These are phyloP conservation scores for Ganaspis brasiliensis DNA, from an alignment of 2,888 invertebrate genomes.

Conservation along the genomic window DNA sequence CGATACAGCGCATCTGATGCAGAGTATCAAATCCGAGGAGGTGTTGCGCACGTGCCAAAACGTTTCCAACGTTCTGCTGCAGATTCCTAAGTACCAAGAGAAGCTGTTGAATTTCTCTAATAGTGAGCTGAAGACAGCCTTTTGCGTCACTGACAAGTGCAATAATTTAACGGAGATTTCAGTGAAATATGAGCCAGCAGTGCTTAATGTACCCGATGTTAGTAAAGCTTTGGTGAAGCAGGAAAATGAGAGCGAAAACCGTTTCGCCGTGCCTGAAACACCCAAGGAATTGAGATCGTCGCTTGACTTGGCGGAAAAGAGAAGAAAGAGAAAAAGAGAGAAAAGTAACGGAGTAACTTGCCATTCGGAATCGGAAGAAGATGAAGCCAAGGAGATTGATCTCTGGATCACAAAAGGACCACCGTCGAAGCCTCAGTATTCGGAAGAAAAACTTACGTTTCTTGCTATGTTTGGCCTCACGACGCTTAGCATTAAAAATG, in stretches of 20 bases:
- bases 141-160: constrained; percentile 76
- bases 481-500: constrained; percentile 84
- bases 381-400: constrained; percentile 81
- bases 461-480: constrained; percentile 85
- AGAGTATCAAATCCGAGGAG: constrained; percentile 76
- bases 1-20: constrained; percentile 71
- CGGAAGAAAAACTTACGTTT: constrained; percentile 83
- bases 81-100: constrained; percentile 78
- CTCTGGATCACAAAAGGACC: constrained; percentile 83
- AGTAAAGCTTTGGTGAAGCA: constrained; percentile 72
- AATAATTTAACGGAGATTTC: constrained; percentile 75
- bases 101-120: constrained; percentile 75
- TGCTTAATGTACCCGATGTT: constrained; percentile 78
- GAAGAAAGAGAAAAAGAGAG: constrained; percentile 81
- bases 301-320: constrained; percentile 83
- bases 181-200: constrained; percentile 74
- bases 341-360: constrained; percentile 72
- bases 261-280: constrained; percentile 68
- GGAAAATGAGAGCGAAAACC: constrained; percentile 64
- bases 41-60: constrained; percentile 77
- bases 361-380: constrained; percentile 82
- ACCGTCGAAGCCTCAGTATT: constrained; percentile 81
- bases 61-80: constrained; percentile 76
- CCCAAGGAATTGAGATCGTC: constrained; percentile 75
- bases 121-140: constrained; percentile 68